Base-by-base conservation (phyloP, 2,888 invertebrate genomes). In the Synergus laeviventris region DNA sequence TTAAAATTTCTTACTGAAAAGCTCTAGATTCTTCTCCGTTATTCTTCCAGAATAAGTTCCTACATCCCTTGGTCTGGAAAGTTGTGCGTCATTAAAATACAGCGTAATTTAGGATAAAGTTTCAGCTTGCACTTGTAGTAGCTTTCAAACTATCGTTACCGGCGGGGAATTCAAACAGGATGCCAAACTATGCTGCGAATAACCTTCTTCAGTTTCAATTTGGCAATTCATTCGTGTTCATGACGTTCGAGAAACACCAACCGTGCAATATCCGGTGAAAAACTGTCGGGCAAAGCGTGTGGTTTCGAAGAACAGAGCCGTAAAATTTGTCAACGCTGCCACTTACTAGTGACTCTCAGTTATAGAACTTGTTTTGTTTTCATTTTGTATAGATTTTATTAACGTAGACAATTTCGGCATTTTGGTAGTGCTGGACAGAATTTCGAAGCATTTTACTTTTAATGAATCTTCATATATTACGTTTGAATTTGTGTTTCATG, bases 221-320 rank as follows among this genome's bases (percentile, higher is more conserved):
- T 77, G 80, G 73, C 82, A 79, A 82, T 82, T 78, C 81, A 79
- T 82, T 81, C 76, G 75, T 81, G 81, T 64, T 62, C 49, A 39
- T 75, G 81, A 83, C 81, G 75, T 81, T 81, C 78, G 76, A 78
- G 78, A 81, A 79, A 70, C 70, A 70, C 78, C 77, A 76, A 16
- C 31, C 45, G 39, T 62, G 49, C 60, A 64, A 62, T 74, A 75
- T 75, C 78, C 64, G 64, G 54, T 73, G 75, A 78, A 78, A 78
- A 75, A 78, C 73, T 74, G n/a, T 2, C 24, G 5, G 5, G 56
- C 21, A 16, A 24, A 45, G 36, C 18, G 49, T 49, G 49, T 45
- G 70, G n/a, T n/a, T n/a, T 31, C 49, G 36, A 62, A 59, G 74
- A 60, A 24, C 38, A n/a, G 18, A 64, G 36, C 59, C 74, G 79